Percentiles rank a stretch among this genome's conserved stretches.
phyloP scores from a whole-genome alignment of 37 sponge, comb jelly and placozoan species.

The Axinella damicornis region DNA sequence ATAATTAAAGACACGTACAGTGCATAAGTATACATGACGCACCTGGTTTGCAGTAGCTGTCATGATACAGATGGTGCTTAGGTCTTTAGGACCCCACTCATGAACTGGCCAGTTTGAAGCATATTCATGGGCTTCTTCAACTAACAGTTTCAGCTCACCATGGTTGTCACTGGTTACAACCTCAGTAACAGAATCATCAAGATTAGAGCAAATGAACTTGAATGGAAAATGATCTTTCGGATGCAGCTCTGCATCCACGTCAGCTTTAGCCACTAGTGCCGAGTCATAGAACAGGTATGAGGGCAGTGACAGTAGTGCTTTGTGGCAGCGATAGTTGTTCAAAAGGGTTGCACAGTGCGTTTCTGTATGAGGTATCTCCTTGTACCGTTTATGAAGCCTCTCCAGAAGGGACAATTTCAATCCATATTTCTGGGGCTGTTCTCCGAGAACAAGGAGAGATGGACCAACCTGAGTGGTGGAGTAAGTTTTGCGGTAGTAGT shows the following conservation, averaged over 20 bases:
- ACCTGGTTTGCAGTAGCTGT: conserved; percentile 54
- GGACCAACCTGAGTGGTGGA: conserved; percentile 73
- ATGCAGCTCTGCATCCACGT: conserved; percentile 10
- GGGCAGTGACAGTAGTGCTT: conserved; percentile 50
- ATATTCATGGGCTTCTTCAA: conserved; percentile 35
- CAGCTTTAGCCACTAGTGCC: conserved; percentile 5
- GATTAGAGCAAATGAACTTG: conserved; percentile 64
- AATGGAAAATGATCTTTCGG: conserved; percentile 53
- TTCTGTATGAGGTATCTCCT: neutral
- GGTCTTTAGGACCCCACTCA: conserved; percentile 29
- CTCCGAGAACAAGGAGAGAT: conserved; percentile 69
- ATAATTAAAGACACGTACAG: too few species aligned
- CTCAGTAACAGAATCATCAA: neutral
- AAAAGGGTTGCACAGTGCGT: conserved; percentile 23
- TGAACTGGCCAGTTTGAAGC: conserved; percentile 40
- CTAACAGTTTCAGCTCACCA: conserved; percentile 8
- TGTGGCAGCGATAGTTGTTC: conserved; percentile 72
- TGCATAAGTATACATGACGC: neutral
- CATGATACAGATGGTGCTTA: conserved; percentile 46
- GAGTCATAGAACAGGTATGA: conserved; percentile 56
- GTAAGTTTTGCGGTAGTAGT: too few species aligned
- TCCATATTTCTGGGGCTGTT: conserved; percentile 62
- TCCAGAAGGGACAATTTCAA: conserved; percentile 63
- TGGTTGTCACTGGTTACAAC: neutral
- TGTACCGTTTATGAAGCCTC: conserved; percentile 46